Conservation (phyloP, 2,888 invertebrate genomes). For the Tricholauxania praeusta region DNA sequence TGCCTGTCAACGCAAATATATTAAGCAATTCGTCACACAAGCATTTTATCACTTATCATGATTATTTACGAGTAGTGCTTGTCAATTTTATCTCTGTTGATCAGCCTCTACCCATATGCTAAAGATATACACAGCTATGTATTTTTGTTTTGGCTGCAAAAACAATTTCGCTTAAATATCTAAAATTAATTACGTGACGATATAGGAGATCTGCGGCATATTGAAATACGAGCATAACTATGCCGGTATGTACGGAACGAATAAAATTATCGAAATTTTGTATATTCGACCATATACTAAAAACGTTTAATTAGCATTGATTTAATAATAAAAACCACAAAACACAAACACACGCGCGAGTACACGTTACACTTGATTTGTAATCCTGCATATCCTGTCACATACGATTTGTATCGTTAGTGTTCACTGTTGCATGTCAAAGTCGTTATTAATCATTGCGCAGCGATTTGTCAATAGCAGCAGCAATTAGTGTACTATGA, state of each 20-base stretch:
- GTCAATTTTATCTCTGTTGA: background rate
- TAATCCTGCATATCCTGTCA: constrained; percentile 29
- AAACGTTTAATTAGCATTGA: constrained; percentile 35
- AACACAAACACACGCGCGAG: too few relatives aligned
- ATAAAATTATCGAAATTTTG: constrained; percentile 23
- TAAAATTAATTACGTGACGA: constrained; percentile 12
- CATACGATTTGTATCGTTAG: background rate
- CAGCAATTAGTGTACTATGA: background rate
- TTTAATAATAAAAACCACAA: constrained; percentile 37
- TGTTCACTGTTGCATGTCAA: constrained; percentile 5
- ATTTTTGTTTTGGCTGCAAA: background rate
- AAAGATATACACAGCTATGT: too few relatives aligned
- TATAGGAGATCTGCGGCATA: background rate
- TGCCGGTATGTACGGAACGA: background rate
- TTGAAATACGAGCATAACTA: background rate
- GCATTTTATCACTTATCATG: constrained; percentile 11
- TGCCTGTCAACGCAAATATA: background rate
- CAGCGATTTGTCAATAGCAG: constrained; percentile 50
- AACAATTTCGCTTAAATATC: constrained; percentile 27
- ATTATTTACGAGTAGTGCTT: background rate
- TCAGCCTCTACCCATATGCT: background rate
- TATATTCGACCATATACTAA: background rate
- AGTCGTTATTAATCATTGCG: constrained; percentile 49
- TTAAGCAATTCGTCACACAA: constrained; percentile 28
- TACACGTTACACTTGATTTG: constrained; percentile 34